Evolutionary conservation across 2,113 vertebrate species (phyloP).

Genomic region (Passer domesticus): DNA sequence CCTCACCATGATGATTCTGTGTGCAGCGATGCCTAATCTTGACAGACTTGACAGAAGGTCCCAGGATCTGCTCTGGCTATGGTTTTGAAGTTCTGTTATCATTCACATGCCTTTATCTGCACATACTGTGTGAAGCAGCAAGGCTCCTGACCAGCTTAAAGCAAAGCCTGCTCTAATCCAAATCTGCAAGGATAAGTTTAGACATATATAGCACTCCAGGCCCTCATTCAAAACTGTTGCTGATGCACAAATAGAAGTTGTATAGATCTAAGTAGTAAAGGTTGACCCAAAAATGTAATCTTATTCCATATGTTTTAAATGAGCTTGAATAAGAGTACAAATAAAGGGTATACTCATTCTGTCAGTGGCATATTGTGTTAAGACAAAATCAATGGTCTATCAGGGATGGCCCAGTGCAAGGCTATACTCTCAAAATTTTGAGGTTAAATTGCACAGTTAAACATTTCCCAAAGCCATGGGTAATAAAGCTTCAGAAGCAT

Average conservation of each 20-base stretch:
- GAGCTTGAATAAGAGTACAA: not conserved
- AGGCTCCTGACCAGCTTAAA: not conserved
- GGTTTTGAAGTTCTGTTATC: not conserved
- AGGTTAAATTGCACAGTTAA: not conserved
- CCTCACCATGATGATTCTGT: not conserved
- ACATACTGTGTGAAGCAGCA: not conserved
- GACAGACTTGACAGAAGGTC: not conserved
- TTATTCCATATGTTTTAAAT: not conserved
- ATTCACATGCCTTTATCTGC: not conserved
- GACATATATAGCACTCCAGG: not conserved
- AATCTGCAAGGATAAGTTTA: not conserved
- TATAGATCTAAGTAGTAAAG: not conserved
- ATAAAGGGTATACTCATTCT: not conserved
- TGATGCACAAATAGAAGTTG: not conserved
- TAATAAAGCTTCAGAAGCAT: not conserved
- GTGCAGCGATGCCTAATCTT: not conserved
- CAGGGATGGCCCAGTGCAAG: not conserved
- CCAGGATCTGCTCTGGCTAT: not conserved
- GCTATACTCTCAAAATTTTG: not conserved
- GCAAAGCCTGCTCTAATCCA: not conserved
- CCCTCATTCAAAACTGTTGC: not conserved
- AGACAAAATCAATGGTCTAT: not conserved
- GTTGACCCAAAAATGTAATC: not conserved
- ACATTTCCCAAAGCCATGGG: not conserved
- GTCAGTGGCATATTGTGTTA: not conserved